These are phyloP conservation scores for Mantis religiosa DNA, from an alignment of 2,888 invertebrate species.

Conservation along the genomic window DNA sequence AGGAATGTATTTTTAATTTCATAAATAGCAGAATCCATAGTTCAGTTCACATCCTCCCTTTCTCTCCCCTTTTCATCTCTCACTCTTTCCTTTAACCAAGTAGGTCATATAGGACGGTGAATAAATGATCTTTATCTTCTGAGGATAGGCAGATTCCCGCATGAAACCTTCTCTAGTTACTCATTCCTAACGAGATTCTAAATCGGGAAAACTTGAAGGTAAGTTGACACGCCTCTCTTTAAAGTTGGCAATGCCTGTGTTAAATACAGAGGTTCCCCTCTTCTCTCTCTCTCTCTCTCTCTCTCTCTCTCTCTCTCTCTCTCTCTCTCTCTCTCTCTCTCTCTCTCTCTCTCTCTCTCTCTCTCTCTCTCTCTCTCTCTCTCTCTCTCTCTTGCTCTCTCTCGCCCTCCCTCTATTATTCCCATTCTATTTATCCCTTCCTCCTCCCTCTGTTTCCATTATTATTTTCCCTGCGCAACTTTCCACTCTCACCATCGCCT, in stretches of 20 bases:
- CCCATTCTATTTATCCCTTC: neutral
- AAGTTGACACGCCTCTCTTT: neutral
- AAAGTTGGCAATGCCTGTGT: neutral
- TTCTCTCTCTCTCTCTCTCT: neutral
- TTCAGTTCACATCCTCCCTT: too few relatives aligned
- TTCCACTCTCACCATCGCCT: neutral
- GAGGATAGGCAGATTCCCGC: neutral
- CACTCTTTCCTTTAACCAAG: too few relatives aligned
- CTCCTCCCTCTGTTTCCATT: neutral
- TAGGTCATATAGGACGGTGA: too few relatives aligned
- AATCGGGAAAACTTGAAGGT: neutral
- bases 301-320: neutral
- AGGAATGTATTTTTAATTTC: too few relatives aligned
- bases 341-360: neutral
- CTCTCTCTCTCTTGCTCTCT: neutral
- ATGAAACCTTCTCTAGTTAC: neutral
- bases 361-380: neutral
- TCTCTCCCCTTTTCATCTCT: too few relatives aligned
- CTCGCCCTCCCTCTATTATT: neutral
- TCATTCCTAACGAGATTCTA: neutral
- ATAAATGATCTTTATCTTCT: neutral
- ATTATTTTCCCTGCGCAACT: neutral
- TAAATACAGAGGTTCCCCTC: neutral
- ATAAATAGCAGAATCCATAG: too few relatives aligned
- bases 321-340: neutral